Conservation (phyloP, 1,140 invertebrate species). For the Drosophila mojavensis region DNA sequence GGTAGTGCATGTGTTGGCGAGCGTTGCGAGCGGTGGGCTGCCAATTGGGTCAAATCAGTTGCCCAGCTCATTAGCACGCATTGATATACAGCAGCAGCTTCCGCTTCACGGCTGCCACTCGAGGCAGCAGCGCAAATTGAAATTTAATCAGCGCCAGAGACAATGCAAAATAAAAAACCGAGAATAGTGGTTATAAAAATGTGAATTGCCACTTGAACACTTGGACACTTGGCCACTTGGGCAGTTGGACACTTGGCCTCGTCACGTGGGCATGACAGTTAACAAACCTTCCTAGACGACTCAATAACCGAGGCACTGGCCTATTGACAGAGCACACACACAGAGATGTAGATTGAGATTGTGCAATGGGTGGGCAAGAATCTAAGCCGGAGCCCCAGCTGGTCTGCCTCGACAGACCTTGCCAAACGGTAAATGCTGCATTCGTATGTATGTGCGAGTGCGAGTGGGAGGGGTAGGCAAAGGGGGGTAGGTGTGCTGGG, state of each 20-base stretch:
- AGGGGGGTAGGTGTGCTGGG: conserved; percentile 31
- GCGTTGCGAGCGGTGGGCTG: conserved; percentile 19
- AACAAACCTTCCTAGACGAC: conserved; percentile 69
- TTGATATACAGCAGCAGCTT: conserved; percentile 39
- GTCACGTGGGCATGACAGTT: conserved; percentile 75
- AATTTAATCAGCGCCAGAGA: conserved; percentile 62
- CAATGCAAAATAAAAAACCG: conserved; percentile 35
- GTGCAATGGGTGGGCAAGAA: conserved; percentile 78
- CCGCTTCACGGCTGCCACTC: conserved; percentile 32
- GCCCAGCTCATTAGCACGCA: conserved; percentile 46
- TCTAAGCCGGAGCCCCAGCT: conserved; percentile 71
- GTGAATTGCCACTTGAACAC: conserved; percentile 41
- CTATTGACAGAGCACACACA: conserved; percentile 61
- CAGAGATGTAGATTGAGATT: conserved; percentile 59
- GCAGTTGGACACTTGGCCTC: conserved; percentile 57
- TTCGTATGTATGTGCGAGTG: conserved; percentile 28
- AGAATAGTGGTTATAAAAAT: conserved; percentile 17
- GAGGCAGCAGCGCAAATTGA: conserved; percentile 49
- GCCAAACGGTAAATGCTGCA: conserved; percentile 74
- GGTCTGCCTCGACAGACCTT: conserved; percentile 64
- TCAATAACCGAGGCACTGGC: conserved; percentile 76
- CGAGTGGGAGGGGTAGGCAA: not conserved
- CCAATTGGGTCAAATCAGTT: conserved; percentile 51
- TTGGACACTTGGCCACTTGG: conserved; percentile 3
- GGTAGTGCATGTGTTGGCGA: conserved; percentile 1